These are phyloP conservation scores for Chrysemys picta DNA, from an alignment of 2,113 vertebrate genomes.

Conservation along the genomic window DNA sequence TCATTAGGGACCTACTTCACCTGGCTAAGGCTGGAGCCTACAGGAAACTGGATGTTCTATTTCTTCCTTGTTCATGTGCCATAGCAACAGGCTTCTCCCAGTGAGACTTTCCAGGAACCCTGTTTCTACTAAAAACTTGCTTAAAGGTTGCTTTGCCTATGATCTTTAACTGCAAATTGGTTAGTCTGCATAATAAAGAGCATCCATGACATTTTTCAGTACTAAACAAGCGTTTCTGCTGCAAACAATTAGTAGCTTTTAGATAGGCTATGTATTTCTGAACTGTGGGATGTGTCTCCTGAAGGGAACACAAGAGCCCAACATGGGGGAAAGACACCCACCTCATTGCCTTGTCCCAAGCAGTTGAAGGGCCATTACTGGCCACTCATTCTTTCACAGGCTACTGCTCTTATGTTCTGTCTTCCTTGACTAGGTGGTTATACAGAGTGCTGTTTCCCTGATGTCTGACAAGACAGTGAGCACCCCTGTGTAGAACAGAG, in stretches of 20 bases:
- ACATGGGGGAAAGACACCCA: neutral
- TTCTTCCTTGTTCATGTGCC: neutral
- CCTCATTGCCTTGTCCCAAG: neutral
- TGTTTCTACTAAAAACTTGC: neutral
- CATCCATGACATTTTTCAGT: neutral
- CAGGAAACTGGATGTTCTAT: neutral
- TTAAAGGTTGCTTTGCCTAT: neutral
- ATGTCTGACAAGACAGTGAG: neutral
- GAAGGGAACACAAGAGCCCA: neutral
- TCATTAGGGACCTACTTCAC: constrained; percentile 34
- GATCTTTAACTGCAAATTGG: neutral
- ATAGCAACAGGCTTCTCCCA: neutral
- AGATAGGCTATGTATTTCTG: neutral
- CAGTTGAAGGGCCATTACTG: neutral
- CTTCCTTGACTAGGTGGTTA: neutral
- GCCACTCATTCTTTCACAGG: neutral
- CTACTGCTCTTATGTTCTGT: neutral
- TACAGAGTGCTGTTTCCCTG: neutral
- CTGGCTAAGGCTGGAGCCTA: constrained; percentile 26
- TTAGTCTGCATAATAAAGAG: neutral
- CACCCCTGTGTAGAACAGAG: neutral
- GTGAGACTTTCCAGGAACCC: neutral
- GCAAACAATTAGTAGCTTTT: neutral
- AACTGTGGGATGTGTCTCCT: neutral
- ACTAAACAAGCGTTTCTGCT: neutral